Percentiles rank a stretch among this genome's conserved stretches.
Conservation (phyloP, 1,140 invertebrate species). For the Drosophila repleta region DNA sequence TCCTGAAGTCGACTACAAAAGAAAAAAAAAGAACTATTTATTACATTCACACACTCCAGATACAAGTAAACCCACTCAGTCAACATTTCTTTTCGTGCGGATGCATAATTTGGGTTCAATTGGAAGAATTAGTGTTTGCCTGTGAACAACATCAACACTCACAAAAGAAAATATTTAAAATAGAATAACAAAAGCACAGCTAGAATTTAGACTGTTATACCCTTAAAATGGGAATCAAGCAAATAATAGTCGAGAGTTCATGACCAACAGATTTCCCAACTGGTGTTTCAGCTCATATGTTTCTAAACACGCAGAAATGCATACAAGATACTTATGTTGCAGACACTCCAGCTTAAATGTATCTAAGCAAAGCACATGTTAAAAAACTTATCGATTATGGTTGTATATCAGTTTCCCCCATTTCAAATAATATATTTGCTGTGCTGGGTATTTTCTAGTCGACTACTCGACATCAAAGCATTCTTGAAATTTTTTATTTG, state of each 20-base stretch:
- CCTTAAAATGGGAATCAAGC: neutral
- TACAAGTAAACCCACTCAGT: neutral
- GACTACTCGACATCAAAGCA: neutral
- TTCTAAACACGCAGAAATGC: no score
- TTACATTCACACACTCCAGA: neutral
- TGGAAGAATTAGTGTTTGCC: conserved; percentile 57
- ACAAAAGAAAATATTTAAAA: conserved; percentile 12
- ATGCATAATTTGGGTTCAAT: conserved; percentile 65
- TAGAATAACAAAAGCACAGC: conserved; percentile 2
- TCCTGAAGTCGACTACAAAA: conserved; percentile 18
- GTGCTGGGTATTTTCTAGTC: neutral
- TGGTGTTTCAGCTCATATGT: no score
- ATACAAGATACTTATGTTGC: no score
- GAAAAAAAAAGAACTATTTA: no score
- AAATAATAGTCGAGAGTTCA: no score
- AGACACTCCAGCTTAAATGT: no score
- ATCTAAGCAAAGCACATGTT: no score
- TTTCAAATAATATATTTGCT: no score
- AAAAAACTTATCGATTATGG: no score
- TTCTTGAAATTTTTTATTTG: neutral
- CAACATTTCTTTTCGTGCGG: conserved; percentile 39
- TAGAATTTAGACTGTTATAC: neutral
- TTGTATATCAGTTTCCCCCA: no score
- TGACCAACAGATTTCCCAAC: no score
- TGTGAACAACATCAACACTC: conserved; percentile 36